phyloP scores from a whole-genome alignment of 2,888 invertebrate species.

The Conistra vaccinii region DNA sequence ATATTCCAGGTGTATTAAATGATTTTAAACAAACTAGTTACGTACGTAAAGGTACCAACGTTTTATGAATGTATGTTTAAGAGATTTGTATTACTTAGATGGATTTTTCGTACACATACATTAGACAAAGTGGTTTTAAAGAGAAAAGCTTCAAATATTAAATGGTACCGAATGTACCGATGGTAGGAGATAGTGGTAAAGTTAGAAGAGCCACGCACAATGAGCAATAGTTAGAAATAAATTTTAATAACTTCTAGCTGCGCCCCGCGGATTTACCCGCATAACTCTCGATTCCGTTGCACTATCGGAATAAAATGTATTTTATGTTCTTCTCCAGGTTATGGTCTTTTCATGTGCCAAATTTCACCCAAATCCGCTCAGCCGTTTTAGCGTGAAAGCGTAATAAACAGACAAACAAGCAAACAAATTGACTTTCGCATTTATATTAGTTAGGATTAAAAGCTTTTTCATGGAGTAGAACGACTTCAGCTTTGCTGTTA shows the following conservation, averaged over 20 bases:
- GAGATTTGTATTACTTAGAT: background rate
- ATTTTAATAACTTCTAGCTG: background rate
- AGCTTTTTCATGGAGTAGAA: background rate
- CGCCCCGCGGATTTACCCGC: no score
- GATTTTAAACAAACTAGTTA: background rate
- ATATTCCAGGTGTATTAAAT: constrained; percentile 2
- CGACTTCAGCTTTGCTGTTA: background rate
- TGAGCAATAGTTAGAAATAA: background rate
- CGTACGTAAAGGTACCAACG: background rate
- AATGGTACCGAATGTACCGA: no score
- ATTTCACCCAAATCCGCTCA: no score
- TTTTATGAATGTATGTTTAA: background rate
- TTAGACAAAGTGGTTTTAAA: constrained; percentile 1
- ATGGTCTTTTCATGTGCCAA: no score
- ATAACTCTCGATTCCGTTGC: no score
- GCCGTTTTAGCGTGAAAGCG: no score
- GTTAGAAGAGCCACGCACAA: background rate
- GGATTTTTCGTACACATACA: constrained; percentile 3
- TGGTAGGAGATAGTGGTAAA: background rate
- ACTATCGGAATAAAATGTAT: no score
- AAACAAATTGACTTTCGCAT: no score
- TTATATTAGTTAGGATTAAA: no score
- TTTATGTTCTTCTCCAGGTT: no score
- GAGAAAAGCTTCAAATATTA: background rate
- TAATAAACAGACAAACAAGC: no score